Base-by-base conservation (phyloP, 2,797 vertebrate genomes). In the Dryobates pubescens region DNA sequence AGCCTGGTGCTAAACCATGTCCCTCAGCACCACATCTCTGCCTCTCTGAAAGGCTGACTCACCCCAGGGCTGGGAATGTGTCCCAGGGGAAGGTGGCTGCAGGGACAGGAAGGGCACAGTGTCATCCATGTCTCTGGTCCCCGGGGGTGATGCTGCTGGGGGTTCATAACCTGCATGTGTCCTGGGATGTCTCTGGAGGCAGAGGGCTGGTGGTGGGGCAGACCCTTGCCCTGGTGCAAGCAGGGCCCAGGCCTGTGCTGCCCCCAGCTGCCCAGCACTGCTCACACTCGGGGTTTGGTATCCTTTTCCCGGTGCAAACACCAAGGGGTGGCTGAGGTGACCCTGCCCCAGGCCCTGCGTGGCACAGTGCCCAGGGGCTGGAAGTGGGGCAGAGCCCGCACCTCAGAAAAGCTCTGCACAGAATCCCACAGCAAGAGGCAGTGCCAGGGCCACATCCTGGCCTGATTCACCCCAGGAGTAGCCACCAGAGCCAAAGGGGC, bases 61-160 rank as follows among this genome's bases (percentile, higher is more conserved):
- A 0, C 9, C 17, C 34, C 1, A 0, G 32, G 26, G 27, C 26
- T 2, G 1, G 62, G 75, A 78, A 20, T 0, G 0, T 23, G 64
- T 45, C 76, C 63, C 56, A 13, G 2, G 43, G 38, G 47, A 59
- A 80, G 38, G 65, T 3, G 57, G 54, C 57, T 26, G 41, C 30
- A 36, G 38, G 43, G 69, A 67, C 80, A 56, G 62, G 3, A 3
- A 70, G 65, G 84, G 10, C 86, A 57, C 67, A 12, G 54, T 1
- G 9, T 76, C 72, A 49, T 47, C 17, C 0, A 0, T 1, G 14
- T 18, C 6, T 27, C 34, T 34, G 3, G 2, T 61, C 54, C 85
- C 43, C 3, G 49, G 49, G 62, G 32, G 43, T 0, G 0, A 53
- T 20, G 51, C 68, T 51, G 24, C 63, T 53, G 5, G 0, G 17